phyloP scores from a whole-genome alignment of 2,888 invertebrate genomes.

The Bembecia ichneumoniformis region DNA sequence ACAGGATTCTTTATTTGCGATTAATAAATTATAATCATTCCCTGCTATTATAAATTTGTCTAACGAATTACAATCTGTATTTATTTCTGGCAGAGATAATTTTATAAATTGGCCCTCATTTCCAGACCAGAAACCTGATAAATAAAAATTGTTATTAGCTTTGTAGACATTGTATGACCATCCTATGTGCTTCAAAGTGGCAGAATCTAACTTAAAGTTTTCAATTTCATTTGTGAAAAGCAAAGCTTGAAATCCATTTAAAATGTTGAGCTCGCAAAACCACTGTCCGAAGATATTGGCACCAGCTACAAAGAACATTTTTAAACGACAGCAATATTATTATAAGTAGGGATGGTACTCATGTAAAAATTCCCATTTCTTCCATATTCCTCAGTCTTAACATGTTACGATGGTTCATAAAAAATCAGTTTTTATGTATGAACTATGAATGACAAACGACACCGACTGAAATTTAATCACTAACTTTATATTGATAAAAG shows the following conservation, averaged over 20 bases:
- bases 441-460: too few relatives aligned
- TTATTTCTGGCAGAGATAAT: conserved; percentile 31
- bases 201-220: conserved; percentile 15
- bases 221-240: conserved; percentile 7
- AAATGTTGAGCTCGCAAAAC: conserved; percentile 25
- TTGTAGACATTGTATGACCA: conserved; percentile 59
- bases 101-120: conserved; percentile 27
- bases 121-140: conserved; percentile 42
- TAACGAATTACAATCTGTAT: conserved; percentile 7
- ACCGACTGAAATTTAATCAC: too few relatives aligned
- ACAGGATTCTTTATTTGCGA: conserved; percentile 25
- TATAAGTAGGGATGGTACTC: too few relatives aligned
- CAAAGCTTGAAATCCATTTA: conserved; percentile 29
- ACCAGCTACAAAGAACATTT: conserved; percentile 40
- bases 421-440: too few relatives aligned
- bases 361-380: too few relatives aligned
- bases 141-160: conserved; percentile 25
- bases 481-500: too few relatives aligned
- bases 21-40: conserved; percentile 41
- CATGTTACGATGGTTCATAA: too few relatives aligned
- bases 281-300: conserved; percentile 61
- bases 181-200: conserved; percentile 29
- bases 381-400: too few relatives aligned
- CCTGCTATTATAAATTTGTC: conserved; percentile 28
- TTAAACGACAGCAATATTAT: conserved; percentile 1